Evolutionary conservation across 2,797 vertebrate species (phyloP).

Genomic region (Melanotaenia boesemani): DNA sequence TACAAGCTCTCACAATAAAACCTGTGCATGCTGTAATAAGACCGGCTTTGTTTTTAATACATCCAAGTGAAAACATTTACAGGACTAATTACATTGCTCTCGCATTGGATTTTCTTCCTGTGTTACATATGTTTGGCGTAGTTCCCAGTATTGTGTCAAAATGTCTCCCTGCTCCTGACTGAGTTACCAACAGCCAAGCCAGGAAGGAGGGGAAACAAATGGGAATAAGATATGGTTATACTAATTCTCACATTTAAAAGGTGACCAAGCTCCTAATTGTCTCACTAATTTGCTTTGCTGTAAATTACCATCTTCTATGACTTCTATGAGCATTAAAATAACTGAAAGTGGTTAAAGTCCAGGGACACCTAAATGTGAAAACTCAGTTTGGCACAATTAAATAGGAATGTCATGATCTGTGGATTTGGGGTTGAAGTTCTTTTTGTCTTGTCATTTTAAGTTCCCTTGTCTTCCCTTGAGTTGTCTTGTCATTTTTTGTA

Average conservation of each 20-base stretch:
- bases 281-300: not conserved
- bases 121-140: constrained; percentile 82
- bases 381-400: not conserved
- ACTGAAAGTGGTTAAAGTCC: not conserved
- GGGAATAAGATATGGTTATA: not conserved
- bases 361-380: not conserved
- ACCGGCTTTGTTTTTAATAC: constrained; percentile 83
- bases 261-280: not conserved
- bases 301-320: not conserved
- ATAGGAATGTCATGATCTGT: too few species aligned
- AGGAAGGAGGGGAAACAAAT: not conserved
- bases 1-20: constrained; percentile 81
- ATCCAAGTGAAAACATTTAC: constrained; percentile 85
- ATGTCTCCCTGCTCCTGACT: constrained; percentile 58
- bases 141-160: constrained; percentile 80
- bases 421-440: too few species aligned
- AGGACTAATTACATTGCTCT: constrained; percentile 85
- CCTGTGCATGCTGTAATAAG: constrained; percentile 74
- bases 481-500: too few species aligned
- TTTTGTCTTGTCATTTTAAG: too few species aligned
- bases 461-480: too few species aligned
- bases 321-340: not conserved
- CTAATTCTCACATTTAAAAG: not conserved
- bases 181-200: constrained; percentile 31
- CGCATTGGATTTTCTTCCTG: constrained; percentile 81